A percentile compares a stretch with the other conserved stretches of the same genome.
These are phyloP conservation scores for Mus caroli DNA, from an alignment of 2,797 vertebrate genomes.

Conservation along the genomic window DNA sequence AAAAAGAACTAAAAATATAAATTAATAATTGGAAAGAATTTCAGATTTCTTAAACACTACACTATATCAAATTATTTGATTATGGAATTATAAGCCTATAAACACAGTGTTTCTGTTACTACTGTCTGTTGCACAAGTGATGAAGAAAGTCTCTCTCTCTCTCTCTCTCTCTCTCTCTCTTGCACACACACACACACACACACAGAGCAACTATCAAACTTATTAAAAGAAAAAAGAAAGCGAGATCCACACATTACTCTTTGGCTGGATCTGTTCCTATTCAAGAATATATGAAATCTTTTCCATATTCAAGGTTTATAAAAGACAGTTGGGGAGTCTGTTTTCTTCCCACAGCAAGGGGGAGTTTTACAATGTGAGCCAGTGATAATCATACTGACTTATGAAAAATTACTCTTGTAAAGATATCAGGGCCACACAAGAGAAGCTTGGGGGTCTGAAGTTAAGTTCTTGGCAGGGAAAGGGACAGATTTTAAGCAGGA, in stretches of 20 bases:
- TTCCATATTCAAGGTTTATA: not conserved
- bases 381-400: conserved; percentile 22
- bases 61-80: conserved; percentile 46
- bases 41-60: conserved; percentile 45
- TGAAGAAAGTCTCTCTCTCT: not conserved
- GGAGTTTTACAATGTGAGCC: not conserved
- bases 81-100: conserved; percentile 16
- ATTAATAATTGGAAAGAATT: conserved; percentile 38
- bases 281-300: not conserved
- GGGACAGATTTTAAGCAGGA: conserved; percentile 51
- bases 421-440: conserved; percentile 66
- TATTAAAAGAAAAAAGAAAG: not conserved
- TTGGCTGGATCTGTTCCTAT: not conserved
- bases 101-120: conserved; percentile 24
- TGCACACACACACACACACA: not conserved
- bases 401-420: conserved; percentile 60
- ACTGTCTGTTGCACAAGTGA: conserved; percentile 13
- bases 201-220: not conserved
- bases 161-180: not conserved
- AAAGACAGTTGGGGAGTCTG: not conserved
- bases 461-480: conserved; percentile 52
- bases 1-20: conserved; percentile 54
- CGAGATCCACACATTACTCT: not conserved
- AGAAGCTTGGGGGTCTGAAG: conserved; percentile 49
- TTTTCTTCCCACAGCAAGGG: conserved; percentile 4